Percentiles rank a stretch among this genome's conserved stretches.
Conservation (phyloP, 2,113 vertebrate species). For the Bagarius yarrelli region DNA sequence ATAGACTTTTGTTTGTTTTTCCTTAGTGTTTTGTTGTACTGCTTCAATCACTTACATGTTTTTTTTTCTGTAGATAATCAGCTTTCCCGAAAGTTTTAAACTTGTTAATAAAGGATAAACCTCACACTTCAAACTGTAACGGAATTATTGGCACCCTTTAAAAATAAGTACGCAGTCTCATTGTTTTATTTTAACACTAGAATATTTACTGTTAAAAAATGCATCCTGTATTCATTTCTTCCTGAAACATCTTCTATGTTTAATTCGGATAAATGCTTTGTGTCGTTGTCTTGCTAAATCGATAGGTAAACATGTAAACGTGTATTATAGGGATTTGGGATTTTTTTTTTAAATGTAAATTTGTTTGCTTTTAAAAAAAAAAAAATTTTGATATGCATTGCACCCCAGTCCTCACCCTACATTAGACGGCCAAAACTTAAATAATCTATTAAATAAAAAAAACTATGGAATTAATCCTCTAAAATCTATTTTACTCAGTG, state of each 20-base stretch:
- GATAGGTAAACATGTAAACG: neutral
- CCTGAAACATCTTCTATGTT: neutral
- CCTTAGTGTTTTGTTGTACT: neutral
- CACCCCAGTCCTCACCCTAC: no score
- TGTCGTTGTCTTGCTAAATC: neutral
- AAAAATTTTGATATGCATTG: no score
- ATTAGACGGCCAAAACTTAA: no score
- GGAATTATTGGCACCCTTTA: neutral
- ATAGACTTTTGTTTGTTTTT: neutral
- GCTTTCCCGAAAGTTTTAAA: neutral
- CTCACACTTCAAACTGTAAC: neutral
- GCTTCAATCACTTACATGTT: neutral
- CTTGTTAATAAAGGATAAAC: neutral
- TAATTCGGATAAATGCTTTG: neutral
- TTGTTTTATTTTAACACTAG: neutral
- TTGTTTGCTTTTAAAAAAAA: no score
- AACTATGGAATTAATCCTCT: no score
- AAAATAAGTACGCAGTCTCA: neutral
- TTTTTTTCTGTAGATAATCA: neutral
- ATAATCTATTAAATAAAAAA: no score
- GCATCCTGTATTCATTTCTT: no score
- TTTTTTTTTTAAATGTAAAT: neutral
- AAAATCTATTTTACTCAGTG: no score
- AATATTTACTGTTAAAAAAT: neutral
- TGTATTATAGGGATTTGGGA: neutral